Percentiles rank a stretch among this genome's conserved stretches.
These are phyloP conservation scores for Pocillopora verrucosa DNA, from an alignment of 64 coral and sea anemone species.

Conservation along the genomic window DNA sequence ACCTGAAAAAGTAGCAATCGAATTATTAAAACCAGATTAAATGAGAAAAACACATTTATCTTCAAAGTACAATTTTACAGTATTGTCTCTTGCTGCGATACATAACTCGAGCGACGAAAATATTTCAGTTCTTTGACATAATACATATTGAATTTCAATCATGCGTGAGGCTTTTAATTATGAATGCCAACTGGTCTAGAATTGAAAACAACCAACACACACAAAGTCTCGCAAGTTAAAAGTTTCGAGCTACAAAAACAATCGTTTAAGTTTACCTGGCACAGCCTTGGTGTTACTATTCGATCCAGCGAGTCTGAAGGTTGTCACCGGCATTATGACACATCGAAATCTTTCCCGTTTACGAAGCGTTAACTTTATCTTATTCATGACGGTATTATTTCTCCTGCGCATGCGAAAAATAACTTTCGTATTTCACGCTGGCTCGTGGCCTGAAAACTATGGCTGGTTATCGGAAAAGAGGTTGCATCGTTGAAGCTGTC, in stretches of 20 bases:
- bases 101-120: neutral
- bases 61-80: neutral
- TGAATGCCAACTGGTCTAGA: constrained; percentile 24
- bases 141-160: constrained; percentile 36
- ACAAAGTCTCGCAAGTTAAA: constrained; percentile 5
- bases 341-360: neutral
- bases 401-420: constrained; percentile 45
- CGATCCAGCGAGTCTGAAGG: neutral
- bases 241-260: neutral
- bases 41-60: neutral
- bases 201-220: constrained; percentile 32
- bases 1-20: neutral
- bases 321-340: neutral
- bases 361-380: neutral
- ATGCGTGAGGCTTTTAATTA: constrained; percentile 50
- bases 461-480: neutral
- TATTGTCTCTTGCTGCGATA: neutral
- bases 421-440: neutral
- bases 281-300: neutral
- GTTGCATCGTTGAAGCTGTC: neutral
- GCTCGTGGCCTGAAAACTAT: neutral
- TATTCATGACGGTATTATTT: neutral
- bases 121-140: neutral
- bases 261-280: neutral
- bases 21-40: neutral